Evolutionary conservation across 1,140 invertebrate genomes (phyloP), one percentile per base, ranked within the genome.

Genomic region (Caerostris extrusa): DNA sequence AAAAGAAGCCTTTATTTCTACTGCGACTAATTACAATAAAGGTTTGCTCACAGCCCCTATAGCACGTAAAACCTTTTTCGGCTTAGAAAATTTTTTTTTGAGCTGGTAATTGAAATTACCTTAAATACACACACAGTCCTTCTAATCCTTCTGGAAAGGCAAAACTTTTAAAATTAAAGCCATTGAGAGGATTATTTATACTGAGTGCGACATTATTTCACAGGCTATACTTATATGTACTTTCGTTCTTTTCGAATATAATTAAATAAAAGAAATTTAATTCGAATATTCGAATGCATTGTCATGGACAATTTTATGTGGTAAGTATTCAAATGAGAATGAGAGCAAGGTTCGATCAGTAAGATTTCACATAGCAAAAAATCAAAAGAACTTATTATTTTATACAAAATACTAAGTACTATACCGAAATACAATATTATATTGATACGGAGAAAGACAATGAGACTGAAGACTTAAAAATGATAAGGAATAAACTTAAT

Each of bases 191-290:
- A 77, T 77, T 77, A 77, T 77, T 53, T 77, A 10, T 12, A 53
- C 53, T 53, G 5, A 53, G 34, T 5, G 5, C 71, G 10, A 50
- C 61, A 0, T 8, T 77, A 77, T 53, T 34, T 34, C 14, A 77
- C 3, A 3, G 34, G 34, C 7, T 50, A 14, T 64, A n/a, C n/a
- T n/a, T n/a, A 34, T 12, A 12, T 77, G 34, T 77, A 50, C 71
- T 77, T 69, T 77, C 53, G 71, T 77, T 34, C 50, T 3, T 77
- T 53, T 77, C 34, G 8, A 5, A 5, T 12, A 12, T 77, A 77
- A 77, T 77, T 77, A 77, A 77, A 77, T 77, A 77, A 53, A 77
- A 53, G 53, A 53, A 77, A 77, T 53, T 77, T 77, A 77, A 34
- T 34, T 50, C 19, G 50, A 77, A 77, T 77, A 53, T 50, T 4